These are phyloP conservation scores for Sinhomidia bicolor DNA, from an alignment of 2,888 invertebrate species.

Conservation along the genomic window DNA sequence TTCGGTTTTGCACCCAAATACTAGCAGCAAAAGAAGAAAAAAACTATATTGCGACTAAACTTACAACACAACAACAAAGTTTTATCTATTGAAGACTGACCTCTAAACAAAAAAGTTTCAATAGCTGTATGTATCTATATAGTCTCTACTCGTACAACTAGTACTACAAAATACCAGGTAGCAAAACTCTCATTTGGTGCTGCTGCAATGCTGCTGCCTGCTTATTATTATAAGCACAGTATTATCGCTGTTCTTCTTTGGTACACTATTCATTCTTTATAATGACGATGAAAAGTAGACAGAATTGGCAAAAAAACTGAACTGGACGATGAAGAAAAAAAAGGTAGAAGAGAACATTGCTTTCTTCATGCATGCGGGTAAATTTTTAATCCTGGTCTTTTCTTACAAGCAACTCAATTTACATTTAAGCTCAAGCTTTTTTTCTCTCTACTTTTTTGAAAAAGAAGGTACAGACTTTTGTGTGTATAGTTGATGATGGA, in stretches of 20 bases:
- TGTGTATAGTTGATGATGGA: conserved; percentile 47
- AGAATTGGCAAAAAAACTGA: background rate
- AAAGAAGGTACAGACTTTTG: conserved; percentile 57
- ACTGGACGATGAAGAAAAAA: conserved; percentile 1
- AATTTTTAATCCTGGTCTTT: conserved; percentile 65
- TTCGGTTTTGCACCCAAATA: too few species aligned
- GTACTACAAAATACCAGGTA: too few species aligned
- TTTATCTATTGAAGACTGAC: background rate
- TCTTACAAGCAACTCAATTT: conserved; percentile 61
- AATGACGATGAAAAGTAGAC: background rate
- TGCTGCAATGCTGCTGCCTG: too few species aligned
- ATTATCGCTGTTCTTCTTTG: too few species aligned
- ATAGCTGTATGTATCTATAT: too few species aligned
- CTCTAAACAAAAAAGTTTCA: background rate
- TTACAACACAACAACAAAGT: too few species aligned
- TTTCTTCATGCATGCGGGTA: conserved; percentile 13
- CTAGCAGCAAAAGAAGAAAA: too few species aligned
- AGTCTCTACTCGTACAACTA: too few species aligned
- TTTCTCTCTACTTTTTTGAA: too few species aligned
- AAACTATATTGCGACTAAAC: too few species aligned
- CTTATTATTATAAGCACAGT: too few species aligned
- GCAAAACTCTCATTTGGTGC: background rate
- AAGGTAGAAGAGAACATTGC: conserved; percentile 14
- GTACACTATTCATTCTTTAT: background rate
- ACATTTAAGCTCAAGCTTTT: conserved; percentile 44